Conservation (phyloP, 2,113 vertebrate species). For the Natator depressus region DNA sequence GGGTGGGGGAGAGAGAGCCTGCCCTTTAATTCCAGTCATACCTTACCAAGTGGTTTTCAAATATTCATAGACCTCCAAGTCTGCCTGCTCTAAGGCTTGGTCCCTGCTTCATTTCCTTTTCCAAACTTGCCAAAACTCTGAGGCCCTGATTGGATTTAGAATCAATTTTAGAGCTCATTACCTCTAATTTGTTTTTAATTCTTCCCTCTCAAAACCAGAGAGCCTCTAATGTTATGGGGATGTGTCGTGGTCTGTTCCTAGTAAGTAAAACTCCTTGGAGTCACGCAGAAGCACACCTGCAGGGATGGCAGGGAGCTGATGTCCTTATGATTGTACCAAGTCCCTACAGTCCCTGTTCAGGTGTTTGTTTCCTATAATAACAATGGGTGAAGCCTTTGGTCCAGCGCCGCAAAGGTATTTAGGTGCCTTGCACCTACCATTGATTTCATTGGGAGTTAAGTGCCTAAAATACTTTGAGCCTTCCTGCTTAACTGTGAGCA, state of each 20-base stretch:
- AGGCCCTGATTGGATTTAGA: slow-evolving; percentile 28
- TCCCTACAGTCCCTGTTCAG: neutral
- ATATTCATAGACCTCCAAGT: neutral
- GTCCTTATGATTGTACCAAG: accelerated
- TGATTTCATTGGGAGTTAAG: neutral
- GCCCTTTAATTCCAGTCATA: neutral
- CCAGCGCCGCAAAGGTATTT: neutral
- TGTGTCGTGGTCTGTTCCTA: neutral
- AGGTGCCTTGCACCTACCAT: neutral
- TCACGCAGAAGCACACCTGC: neutral
- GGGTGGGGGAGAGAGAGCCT: neutral
- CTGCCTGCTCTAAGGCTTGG: neutral
- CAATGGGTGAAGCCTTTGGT: neutral
- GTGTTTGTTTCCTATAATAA: neutral
- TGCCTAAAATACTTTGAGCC: neutral
- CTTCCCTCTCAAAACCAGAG: slow-evolving; percentile 33
- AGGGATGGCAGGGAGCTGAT: neutral
- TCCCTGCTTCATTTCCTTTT: slow-evolving; percentile 35
- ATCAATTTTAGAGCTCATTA: slow-evolving; percentile 66
- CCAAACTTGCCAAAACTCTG: slow-evolving; percentile 43
- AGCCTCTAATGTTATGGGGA: slow-evolving; percentile 24
- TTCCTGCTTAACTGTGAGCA: neutral
- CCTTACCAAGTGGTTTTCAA: neutral
- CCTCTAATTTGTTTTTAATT: slow-evolving; percentile 69
- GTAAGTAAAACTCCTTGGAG: slow-evolving; percentile 29